Evolutionary conservation across 2,888 invertebrate species (phyloP).

Genomic region (Leptopilina syphax): DNA sequence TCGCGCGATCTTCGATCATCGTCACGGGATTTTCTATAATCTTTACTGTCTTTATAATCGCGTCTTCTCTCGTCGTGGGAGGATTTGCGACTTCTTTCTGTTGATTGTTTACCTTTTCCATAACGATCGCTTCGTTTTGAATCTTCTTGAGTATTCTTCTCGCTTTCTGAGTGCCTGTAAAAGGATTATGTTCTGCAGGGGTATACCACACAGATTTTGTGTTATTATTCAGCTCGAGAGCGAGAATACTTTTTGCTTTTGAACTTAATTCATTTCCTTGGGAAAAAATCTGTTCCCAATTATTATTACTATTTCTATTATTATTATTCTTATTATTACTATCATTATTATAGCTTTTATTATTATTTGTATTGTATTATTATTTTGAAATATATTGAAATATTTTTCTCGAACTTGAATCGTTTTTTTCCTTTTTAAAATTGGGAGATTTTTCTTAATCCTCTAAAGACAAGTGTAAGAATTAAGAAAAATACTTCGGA

Average conservation of each 20-base stretch:
- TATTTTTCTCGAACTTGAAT: background rate
- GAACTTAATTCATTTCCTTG: background rate
- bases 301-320: too few species aligned
- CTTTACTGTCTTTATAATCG: conserved; percentile 66
- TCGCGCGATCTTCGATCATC: conserved; percentile 67
- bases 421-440: background rate
- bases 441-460: background rate
- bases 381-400: background rate
- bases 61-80: conserved; percentile 68
- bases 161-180: conserved; percentile 75
- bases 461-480: too few species aligned
- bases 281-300: too few species aligned
- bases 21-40: conserved; percentile 64
- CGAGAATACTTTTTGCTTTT: conserved; percentile 43
- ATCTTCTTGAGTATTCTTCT: conserved; percentile 68
- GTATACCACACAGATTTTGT: conserved; percentile 76
- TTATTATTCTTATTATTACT: too few species aligned
- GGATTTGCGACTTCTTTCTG: conserved; percentile 66
- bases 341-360: too few species aligned
- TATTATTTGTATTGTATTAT: background rate
- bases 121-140: conserved; percentile 63
- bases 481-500: too few species aligned
- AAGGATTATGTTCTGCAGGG: conserved; percentile 77
- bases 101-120: conserved; percentile 62
- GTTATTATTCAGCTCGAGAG: conserved; percentile 72